Evolutionary conservation across 2,113 vertebrate genomes (phyloP), one percentile per base, ranked within the genome.

Genomic region (Eurypyga helias): DNA sequence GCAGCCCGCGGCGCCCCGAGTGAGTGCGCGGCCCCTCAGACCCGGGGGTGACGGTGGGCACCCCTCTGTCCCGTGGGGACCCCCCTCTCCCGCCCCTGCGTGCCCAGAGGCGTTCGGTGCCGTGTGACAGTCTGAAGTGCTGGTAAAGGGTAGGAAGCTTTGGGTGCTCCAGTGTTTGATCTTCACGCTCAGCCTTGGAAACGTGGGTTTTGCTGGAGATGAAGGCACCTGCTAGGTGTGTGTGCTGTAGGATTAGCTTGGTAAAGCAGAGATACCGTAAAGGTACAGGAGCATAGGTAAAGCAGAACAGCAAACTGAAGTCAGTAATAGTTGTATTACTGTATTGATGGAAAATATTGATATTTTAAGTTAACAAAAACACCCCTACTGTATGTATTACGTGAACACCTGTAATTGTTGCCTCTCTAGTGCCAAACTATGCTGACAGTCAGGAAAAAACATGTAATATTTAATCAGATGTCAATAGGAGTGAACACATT

Each of bases 1-100:
- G 73, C 41, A 10, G 48, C 36, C 26, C 38, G 11, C 81, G 9
- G 92, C 45, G 6, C 9, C 78, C 70, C 31, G 51, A 36, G 98
- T 98, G 96, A 98, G 98, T 96, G 88, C 33, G 10, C 4, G 41
- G 41, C 41, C 12, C 41, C 41, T 41, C 41, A 41, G 41, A 41
- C 41, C 41, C 41, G 41, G 41, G 41, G 41, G 41, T 41, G 41
- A 12, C 41, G 41, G 41, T 9, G 41, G 41, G 41, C 41, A 41
- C 41, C 41, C 41, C 41, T 41, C 41, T 41, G 41, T 41, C 41
- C 41, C 41, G 41, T 41, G 41, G 41, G 41, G 41, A 41, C 41
- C 41, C 41, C 41, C n/a, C n/a, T n/a, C n/a, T n/a, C n/a, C n/a
- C n/a, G n/a, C n/a, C n/a, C n/a, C n/a, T n/a, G n/a, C 41, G 41